phyloP scores from a whole-genome alignment of 2,113 vertebrate genomes.

The Peromyscus leucopus region DNA sequence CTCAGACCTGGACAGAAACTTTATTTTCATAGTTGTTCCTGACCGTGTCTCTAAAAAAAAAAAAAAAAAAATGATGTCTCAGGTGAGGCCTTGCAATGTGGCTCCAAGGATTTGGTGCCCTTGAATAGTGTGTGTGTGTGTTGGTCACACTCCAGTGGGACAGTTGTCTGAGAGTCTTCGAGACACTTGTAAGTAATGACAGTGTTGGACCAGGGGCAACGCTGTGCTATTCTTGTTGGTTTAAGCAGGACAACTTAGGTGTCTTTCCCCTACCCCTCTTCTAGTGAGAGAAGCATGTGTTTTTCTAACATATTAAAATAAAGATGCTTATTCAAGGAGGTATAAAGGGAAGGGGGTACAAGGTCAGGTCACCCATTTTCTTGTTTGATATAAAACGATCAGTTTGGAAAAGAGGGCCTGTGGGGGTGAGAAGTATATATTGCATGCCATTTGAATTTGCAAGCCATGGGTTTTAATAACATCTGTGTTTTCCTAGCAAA shows the following conservation, averaged over 20 bases:
- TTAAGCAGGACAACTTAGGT: neutral
- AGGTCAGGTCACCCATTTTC: neutral
- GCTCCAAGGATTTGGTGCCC: slow-evolving; percentile 25
- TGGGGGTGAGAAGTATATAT: neutral
- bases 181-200: slow-evolving; percentile 33
- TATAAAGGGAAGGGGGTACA: neutral
- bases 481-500: neutral
- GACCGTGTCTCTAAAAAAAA: neutral
- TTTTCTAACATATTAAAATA: neutral
- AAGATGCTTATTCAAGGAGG: neutral
- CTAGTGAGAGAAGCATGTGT: neutral
- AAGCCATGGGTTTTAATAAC: neutral
- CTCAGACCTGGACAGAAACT: neutral
- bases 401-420: neutral
- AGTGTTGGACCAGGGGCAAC: neutral
- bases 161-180: neutral
- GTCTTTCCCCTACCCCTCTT: neutral
- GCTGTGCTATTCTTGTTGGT: neutral
- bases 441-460: neutral
- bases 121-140: neutral
- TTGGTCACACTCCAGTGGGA: neutral
- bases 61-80: neutral
- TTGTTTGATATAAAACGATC: neutral
- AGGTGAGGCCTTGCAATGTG: neutral
- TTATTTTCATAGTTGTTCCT: neutral